Evolutionary conservation across 2,113 vertebrate species (phyloP), one percentile per base, ranked within the genome.

Genomic region (Tetrao urogallus): DNA sequence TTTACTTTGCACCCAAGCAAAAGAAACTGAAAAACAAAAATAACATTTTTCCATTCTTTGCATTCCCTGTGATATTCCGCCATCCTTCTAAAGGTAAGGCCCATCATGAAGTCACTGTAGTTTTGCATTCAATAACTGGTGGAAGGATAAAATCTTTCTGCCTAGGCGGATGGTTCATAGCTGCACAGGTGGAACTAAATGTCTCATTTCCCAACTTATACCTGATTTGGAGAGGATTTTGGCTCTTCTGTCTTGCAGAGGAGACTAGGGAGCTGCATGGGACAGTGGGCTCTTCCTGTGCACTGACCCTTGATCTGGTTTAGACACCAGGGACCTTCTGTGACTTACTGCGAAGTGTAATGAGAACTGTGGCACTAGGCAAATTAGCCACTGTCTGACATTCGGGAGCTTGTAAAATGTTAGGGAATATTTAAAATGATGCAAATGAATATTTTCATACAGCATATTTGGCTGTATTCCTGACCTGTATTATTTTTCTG

Each of bases 391-490:
- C 81, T 96, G 83, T 92, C 89, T 83, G 85, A 93, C 94, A 97
- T 94, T 94, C 91, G 93, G 82, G 86, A 95, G 94, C 84, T 92
- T 94, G 87, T 56, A 61, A 93, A 96, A 96, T 88, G 88, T 88
- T 96, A 92, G 83, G 90, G 76, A 96, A 97, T 96, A 95, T 97
- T 96, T 95, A 15, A 97, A 92, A 97, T 95, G 92, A 97, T 92
- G 86, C 75, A 97, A 97, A 97, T 96, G 22, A 95, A 79, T 96
- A 45, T 78, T 96, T 97, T 95, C 76, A 80, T 91, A 88, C 89
- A 74, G 80, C 72, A 40, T 90, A 66, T 87, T 86, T 96, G 94
- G 93, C 92, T 96, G 71, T 90, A 77, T 96, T 97, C 92, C 82
- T 79, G 93, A 85, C 88, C 57, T 94, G 60, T 77, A 91, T 75